Base-by-base conservation (phyloP, 2,888 invertebrate genomes). In the Atrina japonica region DNA sequence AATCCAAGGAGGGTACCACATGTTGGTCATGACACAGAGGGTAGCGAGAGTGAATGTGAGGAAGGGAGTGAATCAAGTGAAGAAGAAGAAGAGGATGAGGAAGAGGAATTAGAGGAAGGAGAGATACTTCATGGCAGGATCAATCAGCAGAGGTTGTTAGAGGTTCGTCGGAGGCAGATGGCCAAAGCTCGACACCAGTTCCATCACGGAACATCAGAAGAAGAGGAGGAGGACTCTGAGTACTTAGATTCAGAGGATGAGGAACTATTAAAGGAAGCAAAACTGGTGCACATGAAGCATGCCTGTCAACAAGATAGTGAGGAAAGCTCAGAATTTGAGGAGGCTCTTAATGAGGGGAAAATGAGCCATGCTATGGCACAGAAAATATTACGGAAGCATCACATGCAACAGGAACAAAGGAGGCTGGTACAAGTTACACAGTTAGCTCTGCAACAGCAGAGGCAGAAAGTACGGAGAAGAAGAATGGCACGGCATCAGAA, bases 21-120 rank as follows among this genome's bases (percentile, higher is more conserved):
- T 29, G 66, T 70, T 7, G 72, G 66, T 11, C 76, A 73, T n/a
- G 75, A 76, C 25, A 81, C 79, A 55, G 81, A 76, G 14, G 83
- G 75, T 16, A 82, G 83, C 66, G 86, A 85, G 21, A 83, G 85
- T 73, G 85, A 86, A 45, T 79, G 84, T 60, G 85, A 79, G 68
- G 68, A 47, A 74, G 85, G 35, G 11, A 87, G 86, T 65, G 88
- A 88, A 35, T 79, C 87, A 60, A 88, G 88, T 64, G 88, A 87
- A 55, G 86, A 84, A 49, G 86, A 87, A 49, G 86, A 87, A 50
- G 83, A 84, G 6, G 35, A 35, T 35, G 35, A 35, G 35, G 35
- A 35, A 58, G 81, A 85, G 50, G 83, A 79, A 18, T 56, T 78
- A 6, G 79, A 76, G 21, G 79, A 81, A 21, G 77, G 70, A 45